Conservation (phyloP, 1,140 invertebrate genomes). For the Protaetia brevitarsis region DNA sequence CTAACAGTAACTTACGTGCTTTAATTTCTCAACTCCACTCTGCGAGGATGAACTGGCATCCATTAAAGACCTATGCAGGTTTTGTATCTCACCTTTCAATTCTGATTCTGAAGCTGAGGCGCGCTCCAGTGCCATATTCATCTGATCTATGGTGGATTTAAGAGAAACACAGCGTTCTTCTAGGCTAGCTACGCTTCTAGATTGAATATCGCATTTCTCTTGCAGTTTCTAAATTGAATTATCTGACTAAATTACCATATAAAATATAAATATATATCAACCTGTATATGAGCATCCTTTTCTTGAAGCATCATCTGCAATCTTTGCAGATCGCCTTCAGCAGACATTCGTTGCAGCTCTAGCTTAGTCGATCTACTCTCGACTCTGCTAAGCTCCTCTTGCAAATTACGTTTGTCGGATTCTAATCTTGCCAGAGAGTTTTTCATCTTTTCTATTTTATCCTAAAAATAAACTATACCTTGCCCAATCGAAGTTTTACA, state of each 20-base stretch:
- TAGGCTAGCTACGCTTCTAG: slow-evolving; percentile 69
- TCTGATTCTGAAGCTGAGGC: slow-evolving; percentile 74
- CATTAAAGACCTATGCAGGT: slow-evolving; percentile 61
- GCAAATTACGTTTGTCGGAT: slow-evolving; percentile 74
- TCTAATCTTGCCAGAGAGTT: slow-evolving; percentile 66
- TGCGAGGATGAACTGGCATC: slow-evolving; percentile 67
- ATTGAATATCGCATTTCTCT: slow-evolving; percentile 76
- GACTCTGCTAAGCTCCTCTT: slow-evolving; percentile 70
- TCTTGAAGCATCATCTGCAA: slow-evolving; percentile 82
- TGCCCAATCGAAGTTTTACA: neutral
- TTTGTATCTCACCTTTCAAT: slow-evolving; percentile 69
- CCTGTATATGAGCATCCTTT: slow-evolving; percentile 71
- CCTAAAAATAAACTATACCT: slow-evolving; percentile 48
- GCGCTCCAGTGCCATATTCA: slow-evolving; percentile 79
- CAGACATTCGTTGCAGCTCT: slow-evolving; percentile 76
- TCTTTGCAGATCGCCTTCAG: slow-evolving; percentile 85
- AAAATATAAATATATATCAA: slow-evolving; percentile 43
- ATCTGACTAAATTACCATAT: neutral
- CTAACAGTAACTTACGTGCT: slow-evolving; percentile 55
- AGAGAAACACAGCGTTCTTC: slow-evolving; percentile 80
- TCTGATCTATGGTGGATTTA: slow-evolving; percentile 83
- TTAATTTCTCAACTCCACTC: slow-evolving; percentile 65
- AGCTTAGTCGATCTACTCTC: slow-evolving; percentile 80
- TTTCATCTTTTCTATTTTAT: slow-evolving; percentile 69
- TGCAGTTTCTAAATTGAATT: slow-evolving; percentile 65